These are phyloP conservation scores for Tenthredo scrophulariae DNA, from an alignment of 2,888 invertebrate species.

Conservation along the genomic window DNA sequence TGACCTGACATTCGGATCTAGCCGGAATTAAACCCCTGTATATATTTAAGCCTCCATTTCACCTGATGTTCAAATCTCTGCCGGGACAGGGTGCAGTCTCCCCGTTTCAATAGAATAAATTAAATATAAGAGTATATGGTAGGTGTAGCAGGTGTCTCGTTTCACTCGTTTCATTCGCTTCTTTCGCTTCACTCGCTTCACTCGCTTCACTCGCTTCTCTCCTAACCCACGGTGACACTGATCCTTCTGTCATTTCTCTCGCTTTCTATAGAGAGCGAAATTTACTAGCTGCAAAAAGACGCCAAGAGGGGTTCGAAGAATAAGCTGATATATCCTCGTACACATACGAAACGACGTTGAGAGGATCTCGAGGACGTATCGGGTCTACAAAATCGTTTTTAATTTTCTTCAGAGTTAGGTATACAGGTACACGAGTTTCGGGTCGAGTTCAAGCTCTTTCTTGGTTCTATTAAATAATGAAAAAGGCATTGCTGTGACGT, in stretches of 20 bases:
- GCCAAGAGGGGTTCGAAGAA: neutral
- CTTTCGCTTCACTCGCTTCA: neutral
- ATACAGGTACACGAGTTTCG: neutral
- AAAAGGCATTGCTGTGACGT: neutral
- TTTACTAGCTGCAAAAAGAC: conserved; percentile 2
- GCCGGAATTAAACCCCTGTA: neutral
- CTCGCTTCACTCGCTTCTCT: neutral
- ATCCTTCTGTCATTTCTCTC: conserved; percentile 15
- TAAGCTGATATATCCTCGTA: neutral
- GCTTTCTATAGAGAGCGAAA: neutral
- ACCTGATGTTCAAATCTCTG: neutral
- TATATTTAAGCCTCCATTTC: conserved; percentile 9
- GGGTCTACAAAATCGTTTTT: conserved; percentile 22
- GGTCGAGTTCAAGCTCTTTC: neutral
- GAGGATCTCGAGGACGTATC: conserved; percentile 10
- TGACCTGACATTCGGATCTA: conserved; percentile 8
- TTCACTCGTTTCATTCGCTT: neutral
- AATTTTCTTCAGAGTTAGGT: neutral
- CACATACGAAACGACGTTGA: neutral
- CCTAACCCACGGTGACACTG: conserved; percentile 17
- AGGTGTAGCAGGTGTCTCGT: conserved; percentile 36
- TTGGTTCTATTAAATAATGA: neutral
- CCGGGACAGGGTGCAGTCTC: neutral
- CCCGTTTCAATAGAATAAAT: conserved; percentile 31
- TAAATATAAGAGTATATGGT: neutral